Conservation (phyloP, 2,113 vertebrate genomes). For the Parotia lawesii region DNA sequence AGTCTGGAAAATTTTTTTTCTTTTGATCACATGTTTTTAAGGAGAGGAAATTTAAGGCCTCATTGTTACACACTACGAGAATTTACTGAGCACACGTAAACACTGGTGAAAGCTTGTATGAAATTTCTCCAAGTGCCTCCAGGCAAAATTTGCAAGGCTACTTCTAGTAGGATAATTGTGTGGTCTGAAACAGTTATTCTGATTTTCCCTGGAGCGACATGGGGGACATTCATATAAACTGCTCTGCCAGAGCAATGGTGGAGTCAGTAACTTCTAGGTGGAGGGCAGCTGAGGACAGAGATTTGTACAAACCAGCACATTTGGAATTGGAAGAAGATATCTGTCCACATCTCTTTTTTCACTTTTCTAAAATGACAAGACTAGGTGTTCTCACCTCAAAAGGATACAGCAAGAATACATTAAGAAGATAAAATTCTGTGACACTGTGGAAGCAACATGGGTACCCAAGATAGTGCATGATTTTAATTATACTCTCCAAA, state of each 20-base stretch:
- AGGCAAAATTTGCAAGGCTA: conserved; percentile 21
- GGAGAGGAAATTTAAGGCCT: neutral
- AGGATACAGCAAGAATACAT: neutral
- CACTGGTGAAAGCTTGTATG: neutral
- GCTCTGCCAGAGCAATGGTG: neutral
- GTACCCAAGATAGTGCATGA: neutral
- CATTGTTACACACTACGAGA: neutral
- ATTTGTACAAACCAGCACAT: neutral
- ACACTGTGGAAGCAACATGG: neutral
- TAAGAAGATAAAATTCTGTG: neutral
- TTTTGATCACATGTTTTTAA: neutral
- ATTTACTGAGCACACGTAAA: neutral
- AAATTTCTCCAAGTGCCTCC: neutral
- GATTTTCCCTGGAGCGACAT: neutral
- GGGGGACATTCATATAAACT: neutral
- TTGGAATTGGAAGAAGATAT: neutral
- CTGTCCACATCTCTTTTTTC: neutral
- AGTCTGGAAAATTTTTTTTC: neutral
- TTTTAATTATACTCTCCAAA: neutral
- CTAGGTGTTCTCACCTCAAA: neutral
- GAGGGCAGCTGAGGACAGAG: neutral
- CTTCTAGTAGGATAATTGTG: neutral
- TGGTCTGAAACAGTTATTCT: neutral
- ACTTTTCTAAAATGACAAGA: neutral
- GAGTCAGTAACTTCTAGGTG: neutral